Evolutionary conservation across 2,888 invertebrate species (phyloP), one percentile per base, ranked within the genome.

Genomic region (Campopleginae sp.): DNA sequence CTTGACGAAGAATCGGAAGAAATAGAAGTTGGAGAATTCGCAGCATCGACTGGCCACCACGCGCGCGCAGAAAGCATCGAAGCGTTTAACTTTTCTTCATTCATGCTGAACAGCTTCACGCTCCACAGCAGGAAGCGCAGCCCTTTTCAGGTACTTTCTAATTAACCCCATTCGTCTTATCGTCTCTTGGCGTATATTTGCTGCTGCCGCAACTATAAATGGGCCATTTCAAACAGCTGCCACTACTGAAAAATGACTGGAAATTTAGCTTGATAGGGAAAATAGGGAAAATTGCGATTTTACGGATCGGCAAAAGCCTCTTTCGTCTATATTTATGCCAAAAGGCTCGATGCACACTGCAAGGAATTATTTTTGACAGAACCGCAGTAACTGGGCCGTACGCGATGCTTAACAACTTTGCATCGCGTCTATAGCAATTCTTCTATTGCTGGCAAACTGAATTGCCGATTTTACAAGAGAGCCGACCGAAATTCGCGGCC

Each of bases 1-100:
- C 46, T 74, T 33, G 51, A 68, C 58, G 63, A 44, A 48, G 38
- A 63, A 71, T 76, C 63, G 65, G 5, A 58, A 58, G 27, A 58
- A 12, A 58, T 12, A 23, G 1, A 58, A 58, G 27, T 8, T 12
- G 5, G 8, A 27, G 12, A 27, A 27, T 27, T 58, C 10, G 1
- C 2, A 12, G 23, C 10, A 54, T 19, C 51, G 8, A 3, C 51
- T 54, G 8, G 1, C 23, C 19, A 1, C n/a, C 5, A n/a, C n/a
- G n/a, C n/a, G n/a, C n/a, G n/a, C n/a, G n/a, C 5, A 23, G 0
- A 23, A 17, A 0, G 23, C 19, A 2, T 27, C 23, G 23, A 58
- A 14, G 4, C 54, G 27, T 27, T 58, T 4, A 58, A 23, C 54
- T 27, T 12, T 58, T 27, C 23, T 58, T 12, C 54, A 23, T 58